These are phyloP conservation scores for Catharus ustulatus DNA, from an alignment of 2,797 vertebrate species.

Conservation along the genomic window DNA sequence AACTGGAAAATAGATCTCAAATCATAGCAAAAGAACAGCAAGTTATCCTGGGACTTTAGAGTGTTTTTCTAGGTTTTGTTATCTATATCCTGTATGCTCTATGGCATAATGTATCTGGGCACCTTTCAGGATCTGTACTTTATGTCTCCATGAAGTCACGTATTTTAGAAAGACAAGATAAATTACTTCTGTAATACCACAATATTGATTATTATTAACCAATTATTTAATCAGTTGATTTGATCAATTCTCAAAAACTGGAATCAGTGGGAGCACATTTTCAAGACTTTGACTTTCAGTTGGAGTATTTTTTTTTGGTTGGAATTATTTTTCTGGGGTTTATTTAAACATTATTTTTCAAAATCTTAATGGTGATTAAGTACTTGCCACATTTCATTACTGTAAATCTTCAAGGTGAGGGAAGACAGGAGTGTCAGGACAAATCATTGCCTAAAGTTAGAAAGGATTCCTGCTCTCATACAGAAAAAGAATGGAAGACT, in stretches of 20 bases:
- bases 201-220: background rate
- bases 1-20: background rate
- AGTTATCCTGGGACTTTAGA: background rate
- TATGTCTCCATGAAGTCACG: background rate
- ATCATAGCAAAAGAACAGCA: background rate
- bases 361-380: conserved; percentile 17
- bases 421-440: background rate
- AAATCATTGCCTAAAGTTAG: background rate
- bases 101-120: background rate
- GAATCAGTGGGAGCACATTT: background rate
- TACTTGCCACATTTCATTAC: background rate
- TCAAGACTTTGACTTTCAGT: background rate
- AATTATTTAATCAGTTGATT: background rate
- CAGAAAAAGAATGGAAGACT: background rate
- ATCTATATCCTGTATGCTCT: background rate
- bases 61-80: background rate
- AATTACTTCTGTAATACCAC: background rate
- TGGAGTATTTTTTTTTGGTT: fast-evolving
- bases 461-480: background rate
- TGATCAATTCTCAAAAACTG: background rate
- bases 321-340: fast-evolving
- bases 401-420: background rate
- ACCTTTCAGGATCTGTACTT: background rate
- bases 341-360: background rate
- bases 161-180: background rate